Conservation (phyloP, 2,113 vertebrate genomes). For the Ibidorhyncha struthersii region DNA sequence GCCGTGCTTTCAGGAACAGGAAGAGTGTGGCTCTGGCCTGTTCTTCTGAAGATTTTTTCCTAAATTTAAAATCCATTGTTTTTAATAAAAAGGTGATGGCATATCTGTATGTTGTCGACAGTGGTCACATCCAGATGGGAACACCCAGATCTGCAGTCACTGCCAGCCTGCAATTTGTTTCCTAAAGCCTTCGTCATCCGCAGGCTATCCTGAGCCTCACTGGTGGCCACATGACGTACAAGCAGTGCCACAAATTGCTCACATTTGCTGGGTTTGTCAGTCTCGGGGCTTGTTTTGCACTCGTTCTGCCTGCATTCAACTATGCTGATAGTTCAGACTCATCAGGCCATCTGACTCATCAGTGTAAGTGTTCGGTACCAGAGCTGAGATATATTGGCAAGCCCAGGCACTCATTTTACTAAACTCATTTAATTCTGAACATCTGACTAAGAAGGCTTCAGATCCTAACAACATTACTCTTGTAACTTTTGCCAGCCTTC, state of each 20-base stretch:
- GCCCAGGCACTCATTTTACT: not conserved
- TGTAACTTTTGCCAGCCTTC: not conserved
- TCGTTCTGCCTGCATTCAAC: not conserved
- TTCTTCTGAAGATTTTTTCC: not conserved
- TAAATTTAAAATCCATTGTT: not conserved
- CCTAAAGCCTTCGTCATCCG: not conserved
- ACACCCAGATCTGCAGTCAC: not conserved
- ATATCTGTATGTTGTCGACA: not conserved
- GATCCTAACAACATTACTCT: not conserved
- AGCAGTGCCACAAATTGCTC: not conserved
- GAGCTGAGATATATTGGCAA: not conserved
- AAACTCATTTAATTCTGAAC: not conserved
- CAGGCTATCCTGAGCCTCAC: not conserved
- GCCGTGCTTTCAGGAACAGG: not conserved
- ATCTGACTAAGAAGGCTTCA: not conserved
- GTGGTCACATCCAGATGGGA: not conserved
- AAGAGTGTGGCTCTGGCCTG: not conserved
- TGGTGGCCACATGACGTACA: rapidly evolving
- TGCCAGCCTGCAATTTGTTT: not conserved
- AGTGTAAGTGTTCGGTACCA: not conserved
- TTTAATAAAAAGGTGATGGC: not conserved
- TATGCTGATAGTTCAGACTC: not conserved
- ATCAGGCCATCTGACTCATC: not conserved
- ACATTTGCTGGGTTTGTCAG: not conserved
- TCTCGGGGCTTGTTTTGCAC: not conserved